These are phyloP conservation scores for Mesorhabditis spiculigera DNA, from an alignment of 2,888 invertebrate species.

Conservation along the genomic window DNA sequence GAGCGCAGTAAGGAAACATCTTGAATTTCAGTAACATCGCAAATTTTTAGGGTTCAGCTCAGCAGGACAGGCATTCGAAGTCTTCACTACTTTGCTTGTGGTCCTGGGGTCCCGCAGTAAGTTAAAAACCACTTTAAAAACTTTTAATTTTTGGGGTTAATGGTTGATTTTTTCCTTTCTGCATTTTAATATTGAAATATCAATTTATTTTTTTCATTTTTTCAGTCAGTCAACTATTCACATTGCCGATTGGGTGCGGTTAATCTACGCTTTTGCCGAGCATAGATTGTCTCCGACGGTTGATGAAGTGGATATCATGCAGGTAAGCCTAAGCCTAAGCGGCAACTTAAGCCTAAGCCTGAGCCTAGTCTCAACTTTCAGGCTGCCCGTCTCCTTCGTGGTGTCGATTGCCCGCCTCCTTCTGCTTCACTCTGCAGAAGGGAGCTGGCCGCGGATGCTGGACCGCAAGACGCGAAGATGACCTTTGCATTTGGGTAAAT, in stretches of 20 bases:
- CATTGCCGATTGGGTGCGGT: slow-evolving; percentile 28
- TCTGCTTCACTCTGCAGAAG: slow-evolving; percentile 19
- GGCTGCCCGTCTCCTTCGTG: slow-evolving; percentile 22
- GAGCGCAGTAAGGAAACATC: background rate
- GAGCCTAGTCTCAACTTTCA: slow-evolving; percentile 6
- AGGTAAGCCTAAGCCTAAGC: slow-evolving; percentile 15
- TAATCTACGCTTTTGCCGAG: slow-evolving; percentile 24
- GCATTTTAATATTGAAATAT: too few species aligned
- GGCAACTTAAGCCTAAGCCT: too few species aligned
- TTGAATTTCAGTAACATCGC: background rate
- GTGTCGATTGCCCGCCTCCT: slow-evolving; percentile 22
- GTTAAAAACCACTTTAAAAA: too few species aligned
- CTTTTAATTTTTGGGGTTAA: too few species aligned
- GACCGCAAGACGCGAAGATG: slow-evolving; percentile 17
- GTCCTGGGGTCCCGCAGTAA: slow-evolving; percentile 11
- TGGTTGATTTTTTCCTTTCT: too few species aligned
- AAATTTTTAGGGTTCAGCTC: slow-evolving; percentile 13
- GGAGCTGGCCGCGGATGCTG: slow-evolving; percentile 9
- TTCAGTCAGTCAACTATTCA: slow-evolving; percentile 12
- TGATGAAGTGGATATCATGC: slow-evolving; percentile 24
- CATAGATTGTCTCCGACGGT: slow-evolving; percentile 24
- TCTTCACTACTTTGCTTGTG: slow-evolving; percentile 18
- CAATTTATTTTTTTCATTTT: background rate
- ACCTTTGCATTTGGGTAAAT: slow-evolving; percentile 19
- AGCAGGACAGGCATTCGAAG: slow-evolving; percentile 18